These are phyloP conservation scores for Lithophane leautieri DNA, from an alignment of 2,888 invertebrate genomes.

Conservation along the genomic window DNA sequence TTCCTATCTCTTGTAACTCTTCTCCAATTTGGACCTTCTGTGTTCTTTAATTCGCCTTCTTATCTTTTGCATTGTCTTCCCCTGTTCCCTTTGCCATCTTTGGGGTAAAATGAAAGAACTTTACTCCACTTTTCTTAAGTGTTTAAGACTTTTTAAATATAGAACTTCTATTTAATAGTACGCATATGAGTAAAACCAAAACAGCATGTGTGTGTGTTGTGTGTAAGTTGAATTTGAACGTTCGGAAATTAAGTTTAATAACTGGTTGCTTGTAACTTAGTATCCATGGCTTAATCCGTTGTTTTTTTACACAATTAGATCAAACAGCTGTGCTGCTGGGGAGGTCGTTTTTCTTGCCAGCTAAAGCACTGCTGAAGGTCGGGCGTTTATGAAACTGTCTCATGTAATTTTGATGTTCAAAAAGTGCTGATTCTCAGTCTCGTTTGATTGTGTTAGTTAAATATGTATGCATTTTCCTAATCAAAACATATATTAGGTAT, in stretches of 20 bases:
- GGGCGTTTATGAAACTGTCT: no score
- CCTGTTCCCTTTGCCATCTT: no score
- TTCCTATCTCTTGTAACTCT: no score
- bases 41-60: no score
- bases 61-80: no score
- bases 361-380: neutral
- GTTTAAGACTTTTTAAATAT: no score
- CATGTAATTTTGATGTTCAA: neutral
- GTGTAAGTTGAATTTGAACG: neutral
- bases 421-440: neutral
- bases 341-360: neutral
- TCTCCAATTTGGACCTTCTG: no score
- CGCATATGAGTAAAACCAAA: neutral
- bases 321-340: neutral
- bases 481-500: no score
- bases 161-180: neutral
- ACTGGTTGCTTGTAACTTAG: neutral
- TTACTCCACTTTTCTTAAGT: no score
- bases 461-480: no score
- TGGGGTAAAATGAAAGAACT: no score
- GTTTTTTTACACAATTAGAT: conserved; percentile 5
- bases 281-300: neutral
- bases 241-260: neutral
- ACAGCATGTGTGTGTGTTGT: neutral
- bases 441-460: no score